Base-by-base conservation (phyloP, 2,113 vertebrate species). In the Cyprinus carpio region DNA sequence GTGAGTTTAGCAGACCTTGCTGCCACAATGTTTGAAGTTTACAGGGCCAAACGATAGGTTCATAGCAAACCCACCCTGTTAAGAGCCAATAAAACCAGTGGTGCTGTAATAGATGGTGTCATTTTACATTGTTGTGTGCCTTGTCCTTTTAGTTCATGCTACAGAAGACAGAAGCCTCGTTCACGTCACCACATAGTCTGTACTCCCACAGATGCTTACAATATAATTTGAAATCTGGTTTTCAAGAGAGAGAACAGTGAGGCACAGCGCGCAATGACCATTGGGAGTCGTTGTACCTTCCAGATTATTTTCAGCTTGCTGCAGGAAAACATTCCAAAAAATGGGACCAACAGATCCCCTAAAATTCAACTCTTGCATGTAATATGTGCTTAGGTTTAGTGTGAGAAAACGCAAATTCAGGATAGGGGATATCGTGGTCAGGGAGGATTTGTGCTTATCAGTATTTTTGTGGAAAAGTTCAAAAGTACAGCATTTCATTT, bases 1-100 rank as follows among this genome's bases (percentile, higher is more conserved):
- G 78, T 85, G 64, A 82, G 81, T 85, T 83, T 78, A 43, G 34
- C 51, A n/a, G 86, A 87, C 88, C 88, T 88, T 88, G 81, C 82
- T 78, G 84, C 49, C n/a, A 46, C 62, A 71, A 75, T 72, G 40
- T 76, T 58, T 18, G 51, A 69, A 51, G 51, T 81, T 58, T n/a
- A 87, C 81, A 78, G 15, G 74, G 58, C 34, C 40, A 75, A 76
- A 16, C 18, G n/a, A 62, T 27, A 74, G 75, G 31, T 62, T 67
- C 79, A 31, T 7, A 43, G 64, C 67, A 76, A 64, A 40, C n/a
- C n/a, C n/a, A 40, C 72, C 64, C 27, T 84, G 71, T 49, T 81
- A 16, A 4, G 31, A 62, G 64, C 25, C 4, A 60, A n/a, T n/a
- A n/a, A n/a, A n/a, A n/a, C n/a, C n/a, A n/a, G n/a, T n/a, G n/a